Percentiles rank a stretch among this genome's conserved stretches.
phyloP scores from a whole-genome alignment of 2,888 invertebrate genomes.

The Agonopterix heracliana region DNA sequence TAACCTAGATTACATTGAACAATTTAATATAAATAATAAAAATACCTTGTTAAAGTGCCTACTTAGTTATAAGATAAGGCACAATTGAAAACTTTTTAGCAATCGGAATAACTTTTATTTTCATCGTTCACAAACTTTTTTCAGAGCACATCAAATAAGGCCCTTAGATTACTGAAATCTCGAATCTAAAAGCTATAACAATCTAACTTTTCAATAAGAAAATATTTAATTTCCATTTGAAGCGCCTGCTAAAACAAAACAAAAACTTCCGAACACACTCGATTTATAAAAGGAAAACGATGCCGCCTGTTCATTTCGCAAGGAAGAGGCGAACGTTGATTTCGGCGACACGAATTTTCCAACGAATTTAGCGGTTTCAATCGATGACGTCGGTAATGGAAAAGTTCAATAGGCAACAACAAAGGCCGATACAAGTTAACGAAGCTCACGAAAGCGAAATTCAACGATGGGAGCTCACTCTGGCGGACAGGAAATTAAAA shows the following conservation, averaged over 20 bases:
- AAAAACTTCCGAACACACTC: conserved; percentile 51
- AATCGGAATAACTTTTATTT: too few relatives aligned
- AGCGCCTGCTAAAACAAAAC: conserved; percentile 43
- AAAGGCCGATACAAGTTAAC: conserved; percentile 71
- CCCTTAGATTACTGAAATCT: conserved; percentile 50
- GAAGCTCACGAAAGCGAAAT: conserved; percentile 71
- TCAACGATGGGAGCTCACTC: conserved; percentile 60
- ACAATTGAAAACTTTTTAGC: too few relatives aligned
- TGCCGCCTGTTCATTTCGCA: conserved; percentile 44
- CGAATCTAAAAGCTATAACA: conserved; percentile 42
- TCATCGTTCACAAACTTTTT: too few relatives aligned
- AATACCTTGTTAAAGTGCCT: too few relatives aligned
- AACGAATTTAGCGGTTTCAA: conserved; percentile 67
- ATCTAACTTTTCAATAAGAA: conserved; percentile 62
- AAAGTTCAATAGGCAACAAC: conserved; percentile 73
- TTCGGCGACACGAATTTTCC: conserved; percentile 52
- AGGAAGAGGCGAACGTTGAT: conserved; percentile 30
- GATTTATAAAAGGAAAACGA: conserved; percentile 52
- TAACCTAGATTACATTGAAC: too few relatives aligned
- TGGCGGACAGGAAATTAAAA: conserved; percentile 72
- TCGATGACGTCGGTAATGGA: conserved; percentile 68
- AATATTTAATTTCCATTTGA: conserved; percentile 61
- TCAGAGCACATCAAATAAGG: too few relatives aligned
- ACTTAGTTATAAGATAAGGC: too few relatives aligned
- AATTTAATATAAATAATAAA: too few relatives aligned